Base-by-base conservation (phyloP, 2,113 vertebrate genomes). In the Tenrec ecaudatus region DNA sequence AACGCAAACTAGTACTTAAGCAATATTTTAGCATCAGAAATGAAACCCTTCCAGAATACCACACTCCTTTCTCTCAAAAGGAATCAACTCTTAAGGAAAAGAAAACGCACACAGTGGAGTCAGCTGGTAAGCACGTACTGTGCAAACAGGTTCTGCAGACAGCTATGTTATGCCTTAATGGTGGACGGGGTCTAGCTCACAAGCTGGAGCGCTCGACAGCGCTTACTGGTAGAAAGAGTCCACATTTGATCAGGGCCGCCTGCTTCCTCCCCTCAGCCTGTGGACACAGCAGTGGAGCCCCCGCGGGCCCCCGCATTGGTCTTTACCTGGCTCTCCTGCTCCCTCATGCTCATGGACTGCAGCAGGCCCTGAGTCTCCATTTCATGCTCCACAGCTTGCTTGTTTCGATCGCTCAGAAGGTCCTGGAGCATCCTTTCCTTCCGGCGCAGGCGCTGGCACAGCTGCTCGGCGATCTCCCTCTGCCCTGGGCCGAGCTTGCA, bases 371-470 rank as follows among this genome's bases (percentile, higher is more conserved):
- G 98, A 84, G 99, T 97, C 96, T 99, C 98, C 38, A 98, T 87
- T 86, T 98, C 98, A 1, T 99, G 99, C 78, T 99, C 98, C 96
- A 97, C 89, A 0, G 97, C 96, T 81, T 99, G 98, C 4, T 10
- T 95, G 88, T 92, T 98, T 3, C 98, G 97, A 91, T 99, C 98
- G 0, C 96, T 97, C 0, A 99, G 97, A n/a, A 99, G 97, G 36
- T 99, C 99, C 97, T 99, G 99, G 85, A 99, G 98, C 97, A 99
- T 98, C 80, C 97, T 97, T 92, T 99, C 99, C 75, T 99, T 99
- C 15, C 97, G 98, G 92, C 99, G 98, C 20, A 99, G 98, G 33
- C 98, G 98, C 84, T 98, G 66, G 94, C 98, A 98, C 80, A 99
- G 98, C 86, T 99, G 98, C 95, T 99, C 98, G 12, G 98, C 96